phyloP scores from a whole-genome alignment of 1,140 invertebrate genomes.

The Diprion similis region DNA sequence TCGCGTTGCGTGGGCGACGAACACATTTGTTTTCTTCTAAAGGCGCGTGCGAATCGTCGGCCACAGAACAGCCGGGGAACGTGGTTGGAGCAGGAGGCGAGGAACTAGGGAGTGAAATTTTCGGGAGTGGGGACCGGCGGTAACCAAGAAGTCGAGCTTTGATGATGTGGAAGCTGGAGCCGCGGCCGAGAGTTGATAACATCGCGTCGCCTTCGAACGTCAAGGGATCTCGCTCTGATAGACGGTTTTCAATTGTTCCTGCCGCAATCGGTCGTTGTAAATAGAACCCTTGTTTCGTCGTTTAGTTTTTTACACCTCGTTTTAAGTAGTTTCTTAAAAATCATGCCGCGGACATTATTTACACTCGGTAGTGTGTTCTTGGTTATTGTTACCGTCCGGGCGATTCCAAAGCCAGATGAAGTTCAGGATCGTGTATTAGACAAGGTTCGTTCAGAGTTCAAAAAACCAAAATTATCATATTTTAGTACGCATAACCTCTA shows the following conservation, averaged over 20 bases:
- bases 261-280: not conserved
- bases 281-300: not conserved
- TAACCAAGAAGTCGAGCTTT: conserved; percentile 29
- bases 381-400: conserved; percentile 43
- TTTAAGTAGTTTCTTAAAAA: not conserved
- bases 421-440: conserved; percentile 61
- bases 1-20: not conserved
- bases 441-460: conserved; percentile 51
- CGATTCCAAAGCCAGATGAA: conserved; percentile 70
- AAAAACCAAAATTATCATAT: conserved; percentile 8
- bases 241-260: too few species aligned
- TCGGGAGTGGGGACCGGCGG: conserved; percentile 28
- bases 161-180: conserved; percentile 31
- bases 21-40: not conserved
- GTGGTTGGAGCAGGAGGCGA: conserved; percentile 19
- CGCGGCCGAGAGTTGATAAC: not conserved
- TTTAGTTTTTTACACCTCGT: not conserved
- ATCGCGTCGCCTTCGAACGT: not conserved
- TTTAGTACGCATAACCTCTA: conserved; percentile 15
- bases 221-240: not conserved
- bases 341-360: not conserved
- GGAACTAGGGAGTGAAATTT: conserved; percentile 20
- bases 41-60: conserved; percentile 6
- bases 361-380: conserved; percentile 25
- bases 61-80: conserved; percentile 22